Evolutionary conservation across 2,113 vertebrate species (phyloP).

Genomic region (Craseonycteris thonglongyai): DNA sequence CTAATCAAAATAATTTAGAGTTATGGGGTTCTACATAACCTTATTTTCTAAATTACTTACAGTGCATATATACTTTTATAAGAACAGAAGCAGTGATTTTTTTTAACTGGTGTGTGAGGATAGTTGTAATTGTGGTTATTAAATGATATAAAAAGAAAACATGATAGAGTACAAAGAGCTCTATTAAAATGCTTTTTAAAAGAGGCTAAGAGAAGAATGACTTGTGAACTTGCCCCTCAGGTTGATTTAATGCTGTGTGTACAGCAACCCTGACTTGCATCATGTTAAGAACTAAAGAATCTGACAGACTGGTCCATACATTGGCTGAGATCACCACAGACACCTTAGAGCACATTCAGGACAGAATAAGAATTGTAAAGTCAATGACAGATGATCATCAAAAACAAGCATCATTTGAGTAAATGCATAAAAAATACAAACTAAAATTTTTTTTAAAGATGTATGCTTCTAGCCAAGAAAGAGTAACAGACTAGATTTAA

Average conservation of each 20-base stretch:
- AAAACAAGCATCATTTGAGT: background rate
- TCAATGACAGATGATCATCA: background rate
- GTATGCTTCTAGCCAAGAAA: background rate
- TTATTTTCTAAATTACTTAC: background rate
- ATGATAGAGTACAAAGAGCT: background rate
- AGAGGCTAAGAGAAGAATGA: background rate
- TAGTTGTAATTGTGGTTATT: background rate
- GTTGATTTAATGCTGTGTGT: background rate
- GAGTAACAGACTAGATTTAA: background rate
- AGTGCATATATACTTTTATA: background rate
- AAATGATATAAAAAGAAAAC: background rate
- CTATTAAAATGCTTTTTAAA: background rate
- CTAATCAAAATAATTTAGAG: background rate
- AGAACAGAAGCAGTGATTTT: background rate
- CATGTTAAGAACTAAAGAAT: background rate
- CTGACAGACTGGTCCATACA: background rate
- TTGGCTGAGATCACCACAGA: background rate
- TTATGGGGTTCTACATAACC: background rate
- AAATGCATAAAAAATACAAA: too few species aligned
- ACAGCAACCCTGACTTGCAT: background rate
- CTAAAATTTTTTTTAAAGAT: background rate
- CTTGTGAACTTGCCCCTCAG: background rate
- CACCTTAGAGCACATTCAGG: background rate
- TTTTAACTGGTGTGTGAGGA: background rate
- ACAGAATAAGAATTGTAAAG: background rate